Evolutionary conservation across 2,888 invertebrate genomes (phyloP).

Genomic region (Matsumyia berberina): DNA sequence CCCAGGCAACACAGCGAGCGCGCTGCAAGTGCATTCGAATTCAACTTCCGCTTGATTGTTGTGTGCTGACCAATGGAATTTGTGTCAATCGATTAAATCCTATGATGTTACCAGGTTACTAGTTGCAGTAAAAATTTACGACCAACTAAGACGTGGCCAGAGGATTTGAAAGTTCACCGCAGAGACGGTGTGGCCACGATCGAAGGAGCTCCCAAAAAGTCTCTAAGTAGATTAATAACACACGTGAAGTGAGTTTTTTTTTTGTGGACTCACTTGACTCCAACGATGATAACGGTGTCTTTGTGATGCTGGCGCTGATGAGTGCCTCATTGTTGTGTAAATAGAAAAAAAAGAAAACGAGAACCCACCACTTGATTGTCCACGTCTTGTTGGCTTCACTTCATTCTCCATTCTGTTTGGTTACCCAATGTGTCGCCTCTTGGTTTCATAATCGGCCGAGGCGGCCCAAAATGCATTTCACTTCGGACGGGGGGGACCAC

Average conservation of each 20-base stretch:
- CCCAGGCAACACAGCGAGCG: too few species aligned
- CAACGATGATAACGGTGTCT: constrained; percentile 6
- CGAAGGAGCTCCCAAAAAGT: not conserved
- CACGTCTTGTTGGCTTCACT: not conserved
- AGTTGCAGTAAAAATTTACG: constrained; percentile 13
- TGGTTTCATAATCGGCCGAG: constrained; percentile 22
- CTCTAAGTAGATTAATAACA: constrained; percentile 23
- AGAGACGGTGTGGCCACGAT: not conserved
- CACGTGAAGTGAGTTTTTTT: constrained; percentile 9
- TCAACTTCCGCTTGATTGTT: constrained; percentile 54
- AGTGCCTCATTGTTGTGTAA: constrained; percentile 18
- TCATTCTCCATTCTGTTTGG: not conserved
- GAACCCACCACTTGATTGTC: constrained; percentile 13
- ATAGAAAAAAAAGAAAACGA: not conserved
- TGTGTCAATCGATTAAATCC: constrained; percentile 42
- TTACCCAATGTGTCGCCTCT: constrained; percentile 20
- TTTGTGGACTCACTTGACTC: constrained; percentile 13
- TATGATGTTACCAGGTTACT: constrained; percentile 50
- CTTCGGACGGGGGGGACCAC: not conserved
- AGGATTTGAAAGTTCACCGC: constrained; percentile 14
- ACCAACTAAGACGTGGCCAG: not conserved
- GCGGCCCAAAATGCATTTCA: constrained; percentile 24
- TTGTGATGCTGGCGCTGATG: constrained; percentile 5
- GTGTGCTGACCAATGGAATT: constrained; percentile 25
- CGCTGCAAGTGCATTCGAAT: constrained; percentile 39